These are phyloP conservation scores for Gallinago jamesoni DNA, from an alignment of 2,113 vertebrate genomes.

Conservation along the genomic window DNA sequence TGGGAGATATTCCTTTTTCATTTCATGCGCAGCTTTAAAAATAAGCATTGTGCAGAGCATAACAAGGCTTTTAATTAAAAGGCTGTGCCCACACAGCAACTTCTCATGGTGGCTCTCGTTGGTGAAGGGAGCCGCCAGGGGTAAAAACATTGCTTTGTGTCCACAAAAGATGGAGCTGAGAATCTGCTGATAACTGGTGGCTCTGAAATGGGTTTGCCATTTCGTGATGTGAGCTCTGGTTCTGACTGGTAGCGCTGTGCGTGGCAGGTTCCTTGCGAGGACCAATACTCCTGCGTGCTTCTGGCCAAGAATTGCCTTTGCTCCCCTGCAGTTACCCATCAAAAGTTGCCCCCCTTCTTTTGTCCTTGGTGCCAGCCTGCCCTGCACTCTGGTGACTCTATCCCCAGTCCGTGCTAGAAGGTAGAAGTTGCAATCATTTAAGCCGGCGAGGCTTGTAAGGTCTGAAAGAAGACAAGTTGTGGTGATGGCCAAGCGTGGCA, in stretches of 20 bases:
- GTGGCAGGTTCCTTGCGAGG: not conserved
- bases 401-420: not conserved
- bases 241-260: not conserved
- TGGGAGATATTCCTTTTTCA: constrained; percentile 65
- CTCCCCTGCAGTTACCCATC: not conserved
- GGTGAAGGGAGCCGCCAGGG: not conserved
- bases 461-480: not conserved
- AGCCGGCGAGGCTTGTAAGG: not conserved
- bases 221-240: not conserved
- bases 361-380: not conserved
- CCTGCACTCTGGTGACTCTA: not conserved
- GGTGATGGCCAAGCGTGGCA: not conserved
- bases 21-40: constrained; percentile 54
- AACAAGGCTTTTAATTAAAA: constrained; percentile 32
- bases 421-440: not conserved
- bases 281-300: not conserved
- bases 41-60: not conserved
- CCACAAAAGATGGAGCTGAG: constrained; percentile 10
- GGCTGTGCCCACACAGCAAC: constrained; percentile 31
- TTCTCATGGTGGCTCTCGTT: not conserved
- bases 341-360: not conserved
- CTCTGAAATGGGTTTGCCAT: not conserved
- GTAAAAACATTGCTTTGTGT: not conserved
- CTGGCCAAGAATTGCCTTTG: not conserved
- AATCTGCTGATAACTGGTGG: not conserved